These are phyloP conservation scores for Agonopterix subpropinquella DNA, from an alignment of 2,888 invertebrate genomes.

Conservation along the genomic window DNA sequence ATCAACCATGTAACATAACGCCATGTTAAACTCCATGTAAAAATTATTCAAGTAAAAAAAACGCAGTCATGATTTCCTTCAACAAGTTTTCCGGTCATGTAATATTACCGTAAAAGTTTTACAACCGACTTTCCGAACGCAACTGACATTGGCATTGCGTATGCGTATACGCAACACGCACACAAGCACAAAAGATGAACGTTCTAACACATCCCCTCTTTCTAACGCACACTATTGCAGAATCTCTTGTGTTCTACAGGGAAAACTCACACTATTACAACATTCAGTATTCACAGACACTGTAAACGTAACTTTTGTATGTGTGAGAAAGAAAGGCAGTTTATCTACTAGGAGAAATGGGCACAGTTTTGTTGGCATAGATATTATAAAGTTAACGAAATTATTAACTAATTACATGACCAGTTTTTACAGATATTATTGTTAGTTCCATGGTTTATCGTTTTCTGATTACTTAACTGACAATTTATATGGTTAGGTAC, in stretches of 20 bases:
- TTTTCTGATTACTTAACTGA: no score
- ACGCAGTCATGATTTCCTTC: constrained; percentile 29
- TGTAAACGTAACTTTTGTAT: constrained; percentile 30
- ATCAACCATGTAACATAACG: not conserved
- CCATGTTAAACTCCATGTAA: not conserved
- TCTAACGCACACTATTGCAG: constrained; percentile 8
- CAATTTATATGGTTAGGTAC: no score
- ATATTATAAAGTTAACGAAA: no score
- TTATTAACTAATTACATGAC: no score
- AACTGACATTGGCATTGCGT: constrained; percentile 73
- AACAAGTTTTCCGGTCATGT: constrained; percentile 62
- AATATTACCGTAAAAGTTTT: constrained; percentile 55
- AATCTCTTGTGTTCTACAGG: not conserved
- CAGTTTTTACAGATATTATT: no score
- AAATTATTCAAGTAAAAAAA: not conserved
- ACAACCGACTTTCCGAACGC: constrained; percentile 59
- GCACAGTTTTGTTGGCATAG: constrained; percentile 29
- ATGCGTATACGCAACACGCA: constrained; percentile 62
- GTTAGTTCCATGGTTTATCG: no score
- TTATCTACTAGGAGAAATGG: constrained; percentile 62
- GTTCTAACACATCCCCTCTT: constrained; percentile 4
- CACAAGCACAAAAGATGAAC: constrained; percentile 23
- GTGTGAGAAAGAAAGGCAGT: constrained; percentile 68
- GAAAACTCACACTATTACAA: constrained; percentile 5
- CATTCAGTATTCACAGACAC: not conserved